Evolutionary conservation across 2,113 vertebrate genomes (phyloP), one percentile per base, ranked within the genome.

Genomic region (Columba janthina): DNA sequence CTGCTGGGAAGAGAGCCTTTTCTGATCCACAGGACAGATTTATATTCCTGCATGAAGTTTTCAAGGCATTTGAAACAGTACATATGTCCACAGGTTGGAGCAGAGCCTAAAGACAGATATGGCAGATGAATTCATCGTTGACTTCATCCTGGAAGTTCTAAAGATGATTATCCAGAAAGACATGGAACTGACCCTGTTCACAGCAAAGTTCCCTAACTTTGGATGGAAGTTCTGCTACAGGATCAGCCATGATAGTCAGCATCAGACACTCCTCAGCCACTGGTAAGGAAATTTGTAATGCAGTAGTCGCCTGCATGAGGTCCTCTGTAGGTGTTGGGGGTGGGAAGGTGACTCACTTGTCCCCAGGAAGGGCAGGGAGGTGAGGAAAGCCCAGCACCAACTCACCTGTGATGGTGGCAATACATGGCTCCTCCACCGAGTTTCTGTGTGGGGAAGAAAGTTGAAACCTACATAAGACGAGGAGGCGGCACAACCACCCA

Each of bases 71-170:
- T 98, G 89, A 98, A 99, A 96, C 99, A 99, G 86, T 99, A 99
- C 0, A 98, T 99, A 94, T 99, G 99, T 6, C 99, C 99, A 12
- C 99, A 99, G 1, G 99, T 76, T 97, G 98, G 76, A 99, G 98
- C 76, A 99, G 97, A 7, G 99, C 98, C 97, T 99, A 99, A 75
- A 99, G 98, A 92, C 99, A 99, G 89, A 99, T 99, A 95, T 99
- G 99, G 96, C 99, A 99, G 66, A 98, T 96, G 89, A 99, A 97
- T 87, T 99, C 98, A 66, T 98, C 97, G 4, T 98, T 98, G 90
- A 98, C 98, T 53, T 98, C 98, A 15, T 98, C 98, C 81, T 98
- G 98, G 96, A 99, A 99, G 94, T 98, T 98, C 36, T 98, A 99
- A 82, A 98, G 96, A 91, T 98, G 98, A 90, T 97, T 98, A 54